Evolutionary conservation across 2,888 invertebrate species (phyloP).

Genomic region (Isotomurus palustris): DNA sequence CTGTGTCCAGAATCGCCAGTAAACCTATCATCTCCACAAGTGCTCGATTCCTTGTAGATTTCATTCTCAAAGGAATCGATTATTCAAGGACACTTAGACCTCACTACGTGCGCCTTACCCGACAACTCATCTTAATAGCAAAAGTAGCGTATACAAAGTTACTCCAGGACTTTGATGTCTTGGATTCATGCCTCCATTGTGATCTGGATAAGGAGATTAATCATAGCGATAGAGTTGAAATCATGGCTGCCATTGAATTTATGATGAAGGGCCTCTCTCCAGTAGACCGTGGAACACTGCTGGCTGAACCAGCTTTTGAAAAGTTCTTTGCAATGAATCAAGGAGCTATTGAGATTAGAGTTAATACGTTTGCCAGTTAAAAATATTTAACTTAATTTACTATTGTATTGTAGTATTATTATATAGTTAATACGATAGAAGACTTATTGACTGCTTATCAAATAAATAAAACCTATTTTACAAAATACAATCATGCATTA

Average conservation of each 20-base stretch:
- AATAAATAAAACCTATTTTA: too few relatives aligned
- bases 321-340: constrained; percentile 9
- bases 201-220: constrained; percentile 7
- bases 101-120: constrained; percentile 8
- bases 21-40: background rate
- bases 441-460: too few relatives aligned
- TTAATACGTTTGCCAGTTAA: constrained; percentile 3
- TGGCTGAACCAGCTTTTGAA: background rate
- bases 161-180: constrained; percentile 12
- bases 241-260: constrained; percentile 13
- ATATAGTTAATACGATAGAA: too few relatives aligned
- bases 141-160: constrained; percentile 7
- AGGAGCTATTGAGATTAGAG: constrained; percentile 9
- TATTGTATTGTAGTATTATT: too few relatives aligned
- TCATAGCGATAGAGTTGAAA: constrained; percentile 4
- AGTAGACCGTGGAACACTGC: constrained; percentile 7
- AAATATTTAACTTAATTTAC: too few relatives aligned
- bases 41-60: constrained; percentile 3
- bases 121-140: background rate
- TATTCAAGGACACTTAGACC: background rate
- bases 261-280: constrained; percentile 15
- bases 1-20: background rate
- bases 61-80: background rate
- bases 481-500: too few relatives aligned
- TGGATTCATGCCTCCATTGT: constrained; percentile 8